Evolutionary conservation across 2,888 invertebrate species (phyloP).

Genomic region (Diaprepes abbreviatus): DNA sequence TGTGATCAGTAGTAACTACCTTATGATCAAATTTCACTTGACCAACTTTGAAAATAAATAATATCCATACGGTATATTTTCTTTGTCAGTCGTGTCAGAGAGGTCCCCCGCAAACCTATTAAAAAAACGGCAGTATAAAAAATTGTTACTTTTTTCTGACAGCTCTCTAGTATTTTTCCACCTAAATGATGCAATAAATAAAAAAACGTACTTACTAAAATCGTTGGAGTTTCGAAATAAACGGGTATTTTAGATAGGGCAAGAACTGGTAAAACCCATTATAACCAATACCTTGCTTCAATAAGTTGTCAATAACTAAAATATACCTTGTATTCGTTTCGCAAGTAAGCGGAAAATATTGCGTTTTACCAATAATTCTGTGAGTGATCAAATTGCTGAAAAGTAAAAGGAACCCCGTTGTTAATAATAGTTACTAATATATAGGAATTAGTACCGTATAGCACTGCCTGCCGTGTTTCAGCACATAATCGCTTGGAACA

Average conservation of each 20-base stretch:
- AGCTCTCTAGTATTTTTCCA: neutral
- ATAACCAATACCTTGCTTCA: conserved; percentile 9
- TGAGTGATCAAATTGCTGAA: conserved; percentile 22
- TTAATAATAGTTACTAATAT: conserved; percentile 41
- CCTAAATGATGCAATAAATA: neutral
- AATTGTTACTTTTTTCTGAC: too few species aligned
- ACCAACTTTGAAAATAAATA: too few species aligned
- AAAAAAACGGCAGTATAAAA: too few species aligned
- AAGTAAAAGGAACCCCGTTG: conserved; percentile 30
- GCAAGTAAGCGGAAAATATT: conserved; percentile 15
- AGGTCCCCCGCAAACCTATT: too few species aligned
- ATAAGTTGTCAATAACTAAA: conserved; percentile 11
- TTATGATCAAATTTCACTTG: too few species aligned
- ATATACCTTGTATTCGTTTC: conserved; percentile 21
- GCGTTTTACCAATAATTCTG: conserved; percentile 6
- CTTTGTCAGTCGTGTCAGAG: too few species aligned
- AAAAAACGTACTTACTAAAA: conserved; percentile 20
- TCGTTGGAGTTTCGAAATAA: conserved; percentile 2
- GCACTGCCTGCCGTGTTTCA: conserved; percentile 69
- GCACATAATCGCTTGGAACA: conserved; percentile 69
- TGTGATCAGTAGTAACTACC: too few species aligned
- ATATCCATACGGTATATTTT: too few species aligned
- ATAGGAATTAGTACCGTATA: conserved; percentile 66
- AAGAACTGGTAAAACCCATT: conserved; percentile 1
- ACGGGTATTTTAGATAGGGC: neutral